Conservation (phyloP, 2,888 invertebrate genomes). For the Drosophila mettleri region DNA sequence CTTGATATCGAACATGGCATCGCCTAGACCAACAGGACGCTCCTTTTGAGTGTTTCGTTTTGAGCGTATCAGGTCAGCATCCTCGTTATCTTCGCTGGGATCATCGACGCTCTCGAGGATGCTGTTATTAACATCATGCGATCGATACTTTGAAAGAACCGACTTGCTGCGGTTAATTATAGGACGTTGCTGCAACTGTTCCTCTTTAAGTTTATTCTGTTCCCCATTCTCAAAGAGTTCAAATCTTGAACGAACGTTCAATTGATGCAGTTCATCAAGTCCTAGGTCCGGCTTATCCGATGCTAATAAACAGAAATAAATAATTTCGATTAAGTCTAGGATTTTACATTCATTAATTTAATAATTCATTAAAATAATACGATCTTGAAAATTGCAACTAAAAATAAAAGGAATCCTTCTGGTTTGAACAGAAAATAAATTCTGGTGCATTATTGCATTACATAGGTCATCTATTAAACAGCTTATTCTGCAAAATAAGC, state of each 20-base stretch:
- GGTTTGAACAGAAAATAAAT: too few species aligned
- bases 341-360: too few species aligned
- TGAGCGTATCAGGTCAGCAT: slow-evolving; percentile 87
- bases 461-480: too few species aligned
- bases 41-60: slow-evolving; percentile 88
- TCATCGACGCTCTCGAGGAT: slow-evolving; percentile 1
- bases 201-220: slow-evolving; percentile 83
- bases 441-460: too few species aligned
- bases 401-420: too few species aligned
- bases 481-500: too few species aligned
- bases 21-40: slow-evolving; percentile 91
- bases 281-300: slow-evolving; percentile 95
- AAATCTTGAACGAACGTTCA: slow-evolving; percentile 94
- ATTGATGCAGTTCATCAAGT: slow-evolving; percentile 91
- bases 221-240: slow-evolving; percentile 90
- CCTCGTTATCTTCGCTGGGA: slow-evolving; percentile 73
- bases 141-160: slow-evolving; percentile 88
- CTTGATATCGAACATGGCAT: slow-evolving; percentile 92
- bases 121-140: slow-evolving; percentile 88
- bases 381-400: too few species aligned
- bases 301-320: slow-evolving; percentile 85
- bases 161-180: slow-evolving; percentile 89
- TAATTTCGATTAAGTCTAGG: neutral
- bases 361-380: too few species aligned
- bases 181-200: slow-evolving; percentile 18